A percentile compares a stretch with the other conserved stretches of the same genome.
Evolutionary conservation across 2,113 vertebrate species (phyloP).

Genomic region (Carettochelys insculpta): DNA sequence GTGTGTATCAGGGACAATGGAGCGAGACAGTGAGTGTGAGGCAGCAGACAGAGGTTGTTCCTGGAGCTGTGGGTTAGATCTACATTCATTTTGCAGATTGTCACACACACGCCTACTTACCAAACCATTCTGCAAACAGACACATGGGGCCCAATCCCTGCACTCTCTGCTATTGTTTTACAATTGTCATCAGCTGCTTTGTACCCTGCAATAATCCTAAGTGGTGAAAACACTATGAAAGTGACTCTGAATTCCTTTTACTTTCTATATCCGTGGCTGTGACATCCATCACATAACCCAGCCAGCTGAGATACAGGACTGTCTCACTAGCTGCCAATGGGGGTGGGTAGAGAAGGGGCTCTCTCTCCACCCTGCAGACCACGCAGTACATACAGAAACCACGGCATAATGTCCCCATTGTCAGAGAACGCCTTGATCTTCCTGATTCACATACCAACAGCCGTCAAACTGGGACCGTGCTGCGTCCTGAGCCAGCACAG

Average conservation of each 20-base stretch:
- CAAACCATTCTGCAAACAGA: not conserved
- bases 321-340: fast-evolving
- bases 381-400: not conserved
- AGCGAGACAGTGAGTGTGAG: not conserved
- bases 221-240: not conserved
- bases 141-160: not conserved
- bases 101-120: fast-evolving
- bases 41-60: not conserved
- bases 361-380: fast-evolving
- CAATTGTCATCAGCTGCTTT: not conserved
- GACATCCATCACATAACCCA: fast-evolving
- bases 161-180: not conserved
- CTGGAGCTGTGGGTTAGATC: not conserved
- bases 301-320: fast-evolving
- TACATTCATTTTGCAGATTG: not conserved
- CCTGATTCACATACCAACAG: fast-evolving
- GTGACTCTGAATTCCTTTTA: not conserved
- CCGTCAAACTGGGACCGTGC: not conserved
- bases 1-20: not conserved
- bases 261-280: fast-evolving
- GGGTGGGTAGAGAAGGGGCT: not conserved
- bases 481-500: not conserved
- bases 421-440: not conserved
- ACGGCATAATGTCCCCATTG: not conserved
- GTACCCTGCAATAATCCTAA: not conserved